phyloP scores from a whole-genome alignment of 1,140 invertebrate genomes.

The Procambarus clarkii region DNA sequence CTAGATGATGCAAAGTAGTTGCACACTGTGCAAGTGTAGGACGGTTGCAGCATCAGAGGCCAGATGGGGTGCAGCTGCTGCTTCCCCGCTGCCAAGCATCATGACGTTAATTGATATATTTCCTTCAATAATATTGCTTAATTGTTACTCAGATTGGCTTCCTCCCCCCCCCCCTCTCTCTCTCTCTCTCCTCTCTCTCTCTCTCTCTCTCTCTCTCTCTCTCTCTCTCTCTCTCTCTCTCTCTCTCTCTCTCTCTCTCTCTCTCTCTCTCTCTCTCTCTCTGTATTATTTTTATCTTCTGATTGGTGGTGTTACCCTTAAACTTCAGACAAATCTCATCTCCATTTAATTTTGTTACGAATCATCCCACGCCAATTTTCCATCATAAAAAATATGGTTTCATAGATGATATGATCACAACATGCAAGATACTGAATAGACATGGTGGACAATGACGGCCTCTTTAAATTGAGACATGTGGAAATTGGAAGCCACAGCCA shows the following conservation, averaged over 20 bases:
- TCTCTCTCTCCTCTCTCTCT: background rate
- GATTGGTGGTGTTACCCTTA: no score
- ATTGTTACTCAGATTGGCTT: background rate
- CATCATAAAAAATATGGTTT: no score
- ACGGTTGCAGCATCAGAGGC: background rate
- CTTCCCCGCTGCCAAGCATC: conserved; percentile 7
- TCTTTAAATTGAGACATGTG: no score
- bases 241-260: background rate
- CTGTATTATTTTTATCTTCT: background rate
- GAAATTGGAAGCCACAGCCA: no score
- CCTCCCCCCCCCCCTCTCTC: background rate
- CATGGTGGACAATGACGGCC: no score
- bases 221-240: background rate
- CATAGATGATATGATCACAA: no score
- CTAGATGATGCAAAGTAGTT: no score
- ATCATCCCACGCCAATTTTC: no score
- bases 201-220: background rate
- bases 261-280: background rate
- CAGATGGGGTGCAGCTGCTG: background rate
- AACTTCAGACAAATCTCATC: no score
- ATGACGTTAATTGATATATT: conserved; percentile 26
- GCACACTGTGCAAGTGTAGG: background rate
- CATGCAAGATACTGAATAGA: no score
- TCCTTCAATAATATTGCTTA: conserved; percentile 11
- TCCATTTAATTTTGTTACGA: no score